Conservation (phyloP, 2,113 vertebrate genomes). For the Athene cunicularia region DNA sequence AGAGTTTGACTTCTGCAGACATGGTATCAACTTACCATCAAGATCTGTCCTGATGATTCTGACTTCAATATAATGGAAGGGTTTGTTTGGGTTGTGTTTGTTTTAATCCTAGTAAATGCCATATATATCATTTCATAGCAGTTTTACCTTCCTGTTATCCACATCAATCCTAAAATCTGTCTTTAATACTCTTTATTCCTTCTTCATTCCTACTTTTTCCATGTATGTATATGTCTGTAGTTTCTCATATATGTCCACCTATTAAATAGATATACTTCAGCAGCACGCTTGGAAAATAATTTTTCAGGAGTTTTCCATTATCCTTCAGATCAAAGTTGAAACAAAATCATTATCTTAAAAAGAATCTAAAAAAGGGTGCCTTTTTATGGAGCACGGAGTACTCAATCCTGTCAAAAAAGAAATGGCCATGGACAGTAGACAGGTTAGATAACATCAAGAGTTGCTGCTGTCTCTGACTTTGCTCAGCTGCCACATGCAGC, state of each 20-base stretch:
- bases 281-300: background rate
- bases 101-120: background rate
- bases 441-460: background rate
- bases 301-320: background rate
- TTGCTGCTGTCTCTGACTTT: background rate
- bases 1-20: background rate
- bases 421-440: background rate
- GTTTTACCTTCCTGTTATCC: background rate
- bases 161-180: background rate
- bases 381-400: background rate
- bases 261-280: background rate
- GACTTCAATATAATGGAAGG: background rate
- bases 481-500: background rate
- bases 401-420: background rate
- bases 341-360: background rate
- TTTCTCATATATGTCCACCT: background rate
- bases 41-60: background rate
- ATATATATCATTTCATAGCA: background rate
- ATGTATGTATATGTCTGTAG: background rate
- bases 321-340: background rate
- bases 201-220: background rate
- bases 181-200: background rate
- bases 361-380: background rate
- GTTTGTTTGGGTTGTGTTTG: background rate
- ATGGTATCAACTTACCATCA: background rate